Evolutionary conservation across 1,140 invertebrate species (phyloP).

Genomic region (Hyles euphorbiae): DNA sequence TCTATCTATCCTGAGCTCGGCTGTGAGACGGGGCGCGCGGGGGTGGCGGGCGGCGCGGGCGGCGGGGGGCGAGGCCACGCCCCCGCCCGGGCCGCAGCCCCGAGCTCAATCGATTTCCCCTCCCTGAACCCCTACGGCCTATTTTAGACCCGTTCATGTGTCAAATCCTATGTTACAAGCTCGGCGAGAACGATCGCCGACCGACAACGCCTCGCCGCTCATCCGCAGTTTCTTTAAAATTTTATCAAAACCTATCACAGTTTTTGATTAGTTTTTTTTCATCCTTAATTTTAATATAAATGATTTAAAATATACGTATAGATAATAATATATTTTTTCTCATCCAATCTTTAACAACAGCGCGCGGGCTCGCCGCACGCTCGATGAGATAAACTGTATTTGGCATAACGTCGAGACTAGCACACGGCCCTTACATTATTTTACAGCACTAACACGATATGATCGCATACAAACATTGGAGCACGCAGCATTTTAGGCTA

Average conservation of each 20-base stretch:
- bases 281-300: slow-evolving; percentile 73
- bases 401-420: slow-evolving; percentile 38
- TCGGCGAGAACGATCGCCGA: slow-evolving; percentile 14
- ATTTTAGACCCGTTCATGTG: slow-evolving; percentile 15
- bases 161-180: slow-evolving; percentile 29
- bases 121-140: slow-evolving; percentile 24
- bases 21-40: slow-evolving; percentile 16
- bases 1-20: slow-evolving; percentile 29
- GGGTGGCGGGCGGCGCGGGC: slow-evolving; percentile 11
- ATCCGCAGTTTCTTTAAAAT: slow-evolving; percentile 57
- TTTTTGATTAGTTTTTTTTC: slow-evolving; percentile 72
- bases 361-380: slow-evolving; percentile 19
- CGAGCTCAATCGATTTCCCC: slow-evolving; percentile 60
- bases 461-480: slow-evolving; percentile 58
- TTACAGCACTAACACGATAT: slow-evolving; percentile 46
- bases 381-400: slow-evolving; percentile 36
- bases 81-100: slow-evolving; percentile 28
- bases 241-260: slow-evolving; percentile 76
- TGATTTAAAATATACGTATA: slow-evolving; percentile 74
- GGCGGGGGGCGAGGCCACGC: slow-evolving; percentile 11
- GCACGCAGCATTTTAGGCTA: slow-evolving; percentile 63
- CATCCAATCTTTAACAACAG: slow-evolving; percentile 66
- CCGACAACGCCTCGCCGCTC: slow-evolving; percentile 3
- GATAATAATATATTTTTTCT: slow-evolving; percentile 70
- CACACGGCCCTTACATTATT: slow-evolving; percentile 8